phyloP scores from a whole-genome alignment of 2,888 invertebrate species.

The Sesia apiformis region DNA sequence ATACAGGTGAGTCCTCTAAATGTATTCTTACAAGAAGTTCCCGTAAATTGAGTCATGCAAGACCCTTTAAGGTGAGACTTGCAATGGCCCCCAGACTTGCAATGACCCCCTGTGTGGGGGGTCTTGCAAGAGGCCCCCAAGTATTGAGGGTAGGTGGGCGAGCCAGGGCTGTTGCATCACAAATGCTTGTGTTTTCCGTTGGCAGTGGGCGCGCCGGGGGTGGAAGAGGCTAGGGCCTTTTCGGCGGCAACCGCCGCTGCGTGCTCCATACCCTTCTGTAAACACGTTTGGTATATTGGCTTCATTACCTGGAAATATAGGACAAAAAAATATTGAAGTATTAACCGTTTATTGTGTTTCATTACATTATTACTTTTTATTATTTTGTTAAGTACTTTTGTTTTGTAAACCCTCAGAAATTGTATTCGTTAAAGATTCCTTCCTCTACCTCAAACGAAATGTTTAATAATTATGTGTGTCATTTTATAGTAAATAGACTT shows the following conservation, averaged over 20 bases:
- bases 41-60: no score
- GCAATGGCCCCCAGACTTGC: no score
- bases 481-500: no score
- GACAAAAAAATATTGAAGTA: neutral
- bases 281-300: slow-evolving; percentile 85
- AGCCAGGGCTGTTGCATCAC: slow-evolving; percentile 57
- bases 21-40: no score
- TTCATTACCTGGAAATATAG: slow-evolving; percentile 80
- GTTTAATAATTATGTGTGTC: no score
- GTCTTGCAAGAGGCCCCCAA: neutral
- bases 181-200: slow-evolving; percentile 78
- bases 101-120: neutral
- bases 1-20: no score
- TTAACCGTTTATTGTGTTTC: no score
- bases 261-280: slow-evolving; percentile 88
- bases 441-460: neutral
- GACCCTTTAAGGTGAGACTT: no score
- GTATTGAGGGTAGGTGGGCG: slow-evolving; percentile 7
- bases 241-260: slow-evolving; percentile 86
- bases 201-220: slow-evolving; percentile 41
- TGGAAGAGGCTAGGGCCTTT: slow-evolving; percentile 70
- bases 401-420: no score
- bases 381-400: neutral
- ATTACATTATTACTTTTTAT: neutral
- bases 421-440: neutral